Conservation (phyloP, 2,797 vertebrate species). For the Crocodylus rhombifer region DNA sequence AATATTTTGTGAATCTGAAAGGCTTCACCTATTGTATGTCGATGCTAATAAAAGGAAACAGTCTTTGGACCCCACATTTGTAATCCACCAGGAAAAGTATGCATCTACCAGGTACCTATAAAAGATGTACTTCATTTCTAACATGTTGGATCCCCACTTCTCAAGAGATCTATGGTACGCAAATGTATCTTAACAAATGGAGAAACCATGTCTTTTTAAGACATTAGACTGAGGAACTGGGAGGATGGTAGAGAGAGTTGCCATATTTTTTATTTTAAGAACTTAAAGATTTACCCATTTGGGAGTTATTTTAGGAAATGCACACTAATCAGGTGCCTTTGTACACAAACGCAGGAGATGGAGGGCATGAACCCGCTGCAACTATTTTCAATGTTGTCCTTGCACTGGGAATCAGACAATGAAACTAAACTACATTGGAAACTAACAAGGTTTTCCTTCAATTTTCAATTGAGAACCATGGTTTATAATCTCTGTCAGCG, state of each 20-base stretch:
- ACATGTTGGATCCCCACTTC: not conserved
- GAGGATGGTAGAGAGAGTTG: not conserved
- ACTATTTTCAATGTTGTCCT: not conserved
- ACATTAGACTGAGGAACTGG: not conserved
- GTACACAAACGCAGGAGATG: not conserved
- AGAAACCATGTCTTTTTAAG: not conserved
- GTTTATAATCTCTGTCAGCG: not conserved
- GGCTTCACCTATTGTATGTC: not conserved
- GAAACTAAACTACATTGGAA: not conserved
- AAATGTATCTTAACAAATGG: not conserved
- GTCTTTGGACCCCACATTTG: conserved; percentile 31
- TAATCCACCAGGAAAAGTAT: not conserved
- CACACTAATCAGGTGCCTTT: not conserved
- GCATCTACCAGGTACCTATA: not conserved
- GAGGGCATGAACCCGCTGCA: not conserved
- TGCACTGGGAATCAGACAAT: not conserved
- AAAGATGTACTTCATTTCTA: not conserved
- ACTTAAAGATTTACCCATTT: not conserved
- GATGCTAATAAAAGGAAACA: conserved; percentile 14
- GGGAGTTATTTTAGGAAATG: not conserved
- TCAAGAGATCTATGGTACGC: not conserved
- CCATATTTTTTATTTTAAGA: not conserved
- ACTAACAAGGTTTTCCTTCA: not conserved
- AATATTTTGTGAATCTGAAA: not conserved
- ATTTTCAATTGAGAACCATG: not conserved